These are phyloP conservation scores for Corbicula japonica DNA, from an alignment of 2,888 invertebrate species.

Conservation along the genomic window DNA sequence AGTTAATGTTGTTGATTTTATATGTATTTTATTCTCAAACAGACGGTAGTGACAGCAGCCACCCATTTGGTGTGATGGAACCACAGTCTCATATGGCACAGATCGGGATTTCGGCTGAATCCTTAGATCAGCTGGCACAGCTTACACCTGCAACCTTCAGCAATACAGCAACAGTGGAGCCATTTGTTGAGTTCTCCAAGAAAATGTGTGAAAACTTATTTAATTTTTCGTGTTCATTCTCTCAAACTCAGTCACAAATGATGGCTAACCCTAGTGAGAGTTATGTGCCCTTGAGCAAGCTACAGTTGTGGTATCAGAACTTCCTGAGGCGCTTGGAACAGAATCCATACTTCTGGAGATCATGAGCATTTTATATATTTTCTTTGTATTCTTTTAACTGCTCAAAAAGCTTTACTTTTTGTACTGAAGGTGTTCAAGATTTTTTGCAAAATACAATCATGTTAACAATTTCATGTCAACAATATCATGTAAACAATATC, in stretches of 20 bases:
- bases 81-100: constrained; percentile 94
- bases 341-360: constrained; percentile 97
- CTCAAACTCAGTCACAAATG: constrained; percentile 93
- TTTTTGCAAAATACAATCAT: too few species aligned
- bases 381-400: too few species aligned
- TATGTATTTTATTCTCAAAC: too few species aligned
- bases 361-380: constrained; percentile 71
- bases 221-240: constrained; percentile 97
- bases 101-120: constrained; percentile 96
- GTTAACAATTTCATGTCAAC: too few species aligned
- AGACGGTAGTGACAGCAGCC: constrained; percentile 45
- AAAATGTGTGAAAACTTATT: constrained; percentile 97
- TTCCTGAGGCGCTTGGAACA: constrained; percentile 95
- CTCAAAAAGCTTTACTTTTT: too few species aligned
- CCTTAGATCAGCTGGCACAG: constrained; percentile 88
- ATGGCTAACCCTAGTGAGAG: constrained; percentile 92
- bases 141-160: constrained; percentile 87
- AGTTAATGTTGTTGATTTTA: too few species aligned
- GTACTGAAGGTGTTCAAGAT: too few species aligned
- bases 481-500: too few species aligned
- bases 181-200: constrained; percentile 89
- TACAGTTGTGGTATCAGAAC: constrained; percentile 97
- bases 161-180: constrained; percentile 81
- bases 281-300: constrained; percentile 94
- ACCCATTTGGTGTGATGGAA: constrained; percentile 85